phyloP scores from a whole-genome alignment of 2,113 vertebrate species.

The Trinectes maculatus region DNA sequence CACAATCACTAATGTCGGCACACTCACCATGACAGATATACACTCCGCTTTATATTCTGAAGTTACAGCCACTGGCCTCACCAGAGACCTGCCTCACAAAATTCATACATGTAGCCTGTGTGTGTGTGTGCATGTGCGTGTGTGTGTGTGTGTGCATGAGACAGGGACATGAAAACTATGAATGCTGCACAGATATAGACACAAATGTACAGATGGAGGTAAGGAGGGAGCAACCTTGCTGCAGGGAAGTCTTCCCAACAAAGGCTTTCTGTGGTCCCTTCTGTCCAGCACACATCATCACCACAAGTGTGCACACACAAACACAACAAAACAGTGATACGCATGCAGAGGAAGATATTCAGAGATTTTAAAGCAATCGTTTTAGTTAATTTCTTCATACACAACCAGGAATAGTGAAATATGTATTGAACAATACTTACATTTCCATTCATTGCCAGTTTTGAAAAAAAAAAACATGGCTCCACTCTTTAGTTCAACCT shows the following conservation, averaged over 20 bases:
- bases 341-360: conserved; percentile 25
- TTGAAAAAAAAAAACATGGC: no score
- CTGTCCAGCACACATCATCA: conserved; percentile 48
- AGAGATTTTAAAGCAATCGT: no score
- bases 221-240: conserved; percentile 68
- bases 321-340: not conserved
- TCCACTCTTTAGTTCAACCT: no score
- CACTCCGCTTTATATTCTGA: conserved; percentile 48
- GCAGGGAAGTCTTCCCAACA: conserved; percentile 62
- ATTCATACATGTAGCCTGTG: conserved; percentile 21
- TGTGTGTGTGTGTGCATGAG: not conserved
- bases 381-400: no score
- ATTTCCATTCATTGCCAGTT: no score
- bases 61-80: conserved; percentile 28
- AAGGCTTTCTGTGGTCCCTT: conserved; percentile 58
- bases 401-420: no score
- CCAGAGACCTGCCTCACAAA: conserved; percentile 45
- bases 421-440: no score
- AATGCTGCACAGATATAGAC: conserved; percentile 34
- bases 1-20: not conserved
- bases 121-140: not conserved
- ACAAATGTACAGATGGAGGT: conserved; percentile 30
- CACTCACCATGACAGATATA: not conserved
- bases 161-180: conserved; percentile 9
- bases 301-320: conserved; percentile 28